Conservation (phyloP, 2,113 vertebrate genomes). For the Phoenicopterus ruber region DNA sequence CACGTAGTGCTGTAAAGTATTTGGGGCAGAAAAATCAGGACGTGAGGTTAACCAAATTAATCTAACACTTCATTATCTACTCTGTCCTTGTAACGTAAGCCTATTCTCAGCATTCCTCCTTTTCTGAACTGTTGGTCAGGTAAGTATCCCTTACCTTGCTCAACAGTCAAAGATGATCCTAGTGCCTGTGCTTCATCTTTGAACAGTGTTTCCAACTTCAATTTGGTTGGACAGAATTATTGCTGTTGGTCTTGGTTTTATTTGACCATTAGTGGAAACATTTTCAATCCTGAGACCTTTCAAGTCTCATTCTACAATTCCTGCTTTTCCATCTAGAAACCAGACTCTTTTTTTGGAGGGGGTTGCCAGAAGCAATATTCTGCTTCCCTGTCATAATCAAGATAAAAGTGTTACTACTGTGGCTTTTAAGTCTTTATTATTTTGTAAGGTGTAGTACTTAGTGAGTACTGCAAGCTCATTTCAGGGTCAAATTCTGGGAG, state of each 20-base stretch:
- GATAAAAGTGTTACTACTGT: neutral
- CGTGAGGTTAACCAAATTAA: neutral
- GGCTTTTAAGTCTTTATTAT: neutral
- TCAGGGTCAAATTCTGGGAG: neutral
- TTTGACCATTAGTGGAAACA: neutral
- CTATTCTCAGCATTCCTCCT: neutral
- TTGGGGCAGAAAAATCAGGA: neutral
- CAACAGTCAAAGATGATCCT: neutral
- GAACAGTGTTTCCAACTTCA: neutral
- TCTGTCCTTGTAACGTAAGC: neutral
- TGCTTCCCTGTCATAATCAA: neutral
- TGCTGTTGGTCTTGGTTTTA: neutral
- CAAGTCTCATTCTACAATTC: neutral
- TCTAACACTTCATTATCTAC: neutral
- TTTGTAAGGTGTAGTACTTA: neutral
- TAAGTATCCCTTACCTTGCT: neutral
- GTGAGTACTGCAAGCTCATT: neutral
- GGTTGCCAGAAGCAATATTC: neutral
- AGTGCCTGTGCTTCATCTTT: neutral
- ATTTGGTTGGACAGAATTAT: neutral
- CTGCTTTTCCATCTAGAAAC: neutral
- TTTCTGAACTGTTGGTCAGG: neutral
- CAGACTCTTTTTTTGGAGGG: neutral
- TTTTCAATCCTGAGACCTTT: neutral
- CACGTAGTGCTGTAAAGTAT: neutral